Percentiles rank a stretch among this genome's conserved stretches.
Conservation (phyloP, 2,888 invertebrate species). For the Ochropacha duplaris region DNA sequence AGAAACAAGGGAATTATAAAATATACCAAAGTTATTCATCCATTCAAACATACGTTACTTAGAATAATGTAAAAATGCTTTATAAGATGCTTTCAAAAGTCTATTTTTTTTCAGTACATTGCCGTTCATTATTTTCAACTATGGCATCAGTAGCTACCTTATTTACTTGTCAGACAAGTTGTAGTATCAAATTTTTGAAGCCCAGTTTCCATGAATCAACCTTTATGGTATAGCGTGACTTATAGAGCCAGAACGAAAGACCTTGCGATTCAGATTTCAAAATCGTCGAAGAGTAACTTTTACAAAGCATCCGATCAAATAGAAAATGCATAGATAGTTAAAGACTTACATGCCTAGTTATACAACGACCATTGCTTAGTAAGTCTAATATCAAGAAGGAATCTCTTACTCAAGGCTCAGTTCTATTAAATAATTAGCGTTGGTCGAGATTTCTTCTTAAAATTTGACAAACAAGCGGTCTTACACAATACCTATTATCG, state of each 20-base stretch:
- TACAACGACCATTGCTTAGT: constrained; percentile 52
- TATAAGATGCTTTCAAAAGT: constrained; percentile 44
- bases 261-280: not conserved
- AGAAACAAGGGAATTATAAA: constrained; percentile 51
- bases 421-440: constrained; percentile 9
- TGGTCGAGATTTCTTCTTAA: constrained; percentile 55
- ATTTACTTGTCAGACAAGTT: constrained; percentile 19
- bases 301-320: constrained; percentile 66
- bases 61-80: constrained; percentile 45
- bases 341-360: constrained; percentile 64
- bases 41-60: constrained; percentile 55
- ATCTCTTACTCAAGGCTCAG: constrained; percentile 31
- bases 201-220: not conserved
- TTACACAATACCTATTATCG: constrained; percentile 77
- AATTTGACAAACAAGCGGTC: constrained; percentile 53
- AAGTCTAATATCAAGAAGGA: constrained; percentile 54
- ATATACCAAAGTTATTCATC: constrained; percentile 55
- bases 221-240: not conserved
- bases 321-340: constrained; percentile 64
- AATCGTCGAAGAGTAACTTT: constrained; percentile 28
- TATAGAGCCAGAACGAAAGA: not conserved
- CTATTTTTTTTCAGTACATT: constrained; percentile 8
- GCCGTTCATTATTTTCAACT: constrained; percentile 6
- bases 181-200: constrained; percentile 11
- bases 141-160: constrained; percentile 10